phyloP scores from a whole-genome alignment of 2,888 invertebrate species.

The Scelioninae gen. 1 region DNA sequence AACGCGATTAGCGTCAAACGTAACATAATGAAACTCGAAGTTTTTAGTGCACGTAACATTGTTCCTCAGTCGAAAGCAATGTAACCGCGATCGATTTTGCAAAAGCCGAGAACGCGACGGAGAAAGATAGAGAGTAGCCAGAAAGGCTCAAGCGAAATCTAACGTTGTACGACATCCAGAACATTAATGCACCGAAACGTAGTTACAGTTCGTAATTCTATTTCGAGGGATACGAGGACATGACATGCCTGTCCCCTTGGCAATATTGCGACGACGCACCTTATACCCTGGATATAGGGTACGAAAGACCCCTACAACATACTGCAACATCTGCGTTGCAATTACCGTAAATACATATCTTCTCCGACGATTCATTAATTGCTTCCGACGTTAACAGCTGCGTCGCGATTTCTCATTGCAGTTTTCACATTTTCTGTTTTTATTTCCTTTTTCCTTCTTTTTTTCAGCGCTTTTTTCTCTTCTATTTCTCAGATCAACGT shows the following conservation, averaged over 20 bases:
- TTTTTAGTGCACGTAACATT: conserved; percentile 64
- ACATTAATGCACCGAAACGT: conserved; percentile 80
- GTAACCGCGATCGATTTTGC: conserved; percentile 78
- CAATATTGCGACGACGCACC: conserved; percentile 74
- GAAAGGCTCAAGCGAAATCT: conserved; percentile 62
- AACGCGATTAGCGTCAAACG: conserved; percentile 62
- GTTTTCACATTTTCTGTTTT: not conserved
- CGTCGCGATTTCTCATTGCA: conserved; percentile 60
- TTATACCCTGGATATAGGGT: conserved; percentile 59
- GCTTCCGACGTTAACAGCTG: conserved; percentile 71
- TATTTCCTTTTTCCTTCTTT: conserved; percentile 4
- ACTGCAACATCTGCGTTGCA: conserved; percentile 81
- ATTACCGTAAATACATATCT: conserved; percentile 76
- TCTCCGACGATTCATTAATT: conserved; percentile 68
- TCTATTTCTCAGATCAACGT: not conserved
- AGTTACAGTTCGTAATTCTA: conserved; percentile 83
- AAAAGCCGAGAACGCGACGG: conserved; percentile 56
- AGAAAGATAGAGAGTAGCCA: conserved; percentile 48
- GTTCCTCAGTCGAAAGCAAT: conserved; percentile 69
- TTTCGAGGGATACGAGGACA: conserved; percentile 78
- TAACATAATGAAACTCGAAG: conserved; percentile 63
- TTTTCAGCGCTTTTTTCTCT: conserved; percentile 1
- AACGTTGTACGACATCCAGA: conserved; percentile 71
- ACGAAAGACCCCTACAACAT: conserved; percentile 71
- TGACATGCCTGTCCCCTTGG: conserved; percentile 71